Base-by-base conservation (phyloP, 2,113 vertebrate species). In the Dipodomys merriami region DNA sequence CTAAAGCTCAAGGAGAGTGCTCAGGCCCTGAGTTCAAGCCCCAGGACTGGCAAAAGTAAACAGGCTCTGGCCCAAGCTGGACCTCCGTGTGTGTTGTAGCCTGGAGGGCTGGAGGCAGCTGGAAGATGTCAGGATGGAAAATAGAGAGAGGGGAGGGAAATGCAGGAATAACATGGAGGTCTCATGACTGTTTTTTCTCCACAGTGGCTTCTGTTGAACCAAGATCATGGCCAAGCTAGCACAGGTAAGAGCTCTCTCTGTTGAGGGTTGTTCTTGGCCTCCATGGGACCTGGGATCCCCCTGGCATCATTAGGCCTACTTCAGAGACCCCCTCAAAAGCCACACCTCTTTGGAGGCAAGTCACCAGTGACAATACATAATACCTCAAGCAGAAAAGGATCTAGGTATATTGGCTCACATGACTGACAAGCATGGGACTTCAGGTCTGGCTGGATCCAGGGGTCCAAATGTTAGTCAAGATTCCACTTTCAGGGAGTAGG, bases 211-310 rank as follows among this genome's bases (percentile, higher is more conserved):
- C 95, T 93, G 72, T 86, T 73, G 62, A 57, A 53, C 77, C 3
- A 64, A 94, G 64, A 91, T 81, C 89, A 97, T 97, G 96, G 95
- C 96, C 90, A 96, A 91, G 39, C 90, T n/a, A 90, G 88, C 60
- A 53, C 96, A 96, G 95, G 96, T 97, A 92, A 96, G 96, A 53
- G 33, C 19, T 25, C 2, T 39, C 16, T 10, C 68, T 85, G 6
- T 73, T 13, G 25, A 60, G 46, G 33, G 9, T 12, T 19, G 10
- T 64, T 35, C 27, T 57, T 49, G 25, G 13, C 65, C 72, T 57
- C 69, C 44, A 27, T 7, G 1, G 25, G 72, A 53, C 15, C 85
- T 74, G 22, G 12, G 84, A 57, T 2, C n/a, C 7, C 53, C 65
- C 18, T 49, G 20, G 19, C 13, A 30, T 22, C 68, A 15, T 39